Conservation (phyloP, 2,113 vertebrate species). For the Cnemophilus loriae region DNA sequence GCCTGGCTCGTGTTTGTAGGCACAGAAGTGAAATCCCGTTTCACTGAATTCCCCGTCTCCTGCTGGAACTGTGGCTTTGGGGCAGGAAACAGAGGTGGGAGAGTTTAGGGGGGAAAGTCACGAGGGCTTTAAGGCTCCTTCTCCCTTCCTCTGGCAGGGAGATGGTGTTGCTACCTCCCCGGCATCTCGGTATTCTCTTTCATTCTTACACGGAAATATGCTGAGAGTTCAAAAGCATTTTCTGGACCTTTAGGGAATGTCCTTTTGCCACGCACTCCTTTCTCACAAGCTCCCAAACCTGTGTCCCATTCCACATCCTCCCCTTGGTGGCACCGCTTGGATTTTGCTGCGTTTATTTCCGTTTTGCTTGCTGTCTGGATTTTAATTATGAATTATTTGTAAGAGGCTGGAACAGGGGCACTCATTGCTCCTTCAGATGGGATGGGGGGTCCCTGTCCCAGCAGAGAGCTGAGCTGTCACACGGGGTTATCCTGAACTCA, state of each 20-base stretch:
- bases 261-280: neutral
- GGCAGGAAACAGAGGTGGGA: neutral
- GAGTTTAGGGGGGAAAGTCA: neutral
- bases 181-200: neutral
- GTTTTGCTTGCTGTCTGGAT: neutral
- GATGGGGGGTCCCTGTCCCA: neutral
- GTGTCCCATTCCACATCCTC: accelerated
- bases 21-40: neutral
- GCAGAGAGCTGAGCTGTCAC: neutral
- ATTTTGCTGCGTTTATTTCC: neutral
- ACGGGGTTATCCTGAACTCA: neutral
- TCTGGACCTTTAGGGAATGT: neutral
- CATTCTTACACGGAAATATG: neutral
- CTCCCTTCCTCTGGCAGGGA: neutral
- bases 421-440: neutral
- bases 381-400: neutral
- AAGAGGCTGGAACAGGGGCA: neutral
- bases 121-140: neutral
- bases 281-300: neutral
- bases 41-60: neutral
- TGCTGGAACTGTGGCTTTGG: neutral
- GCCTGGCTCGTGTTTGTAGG: neutral
- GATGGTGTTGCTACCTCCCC: neutral
- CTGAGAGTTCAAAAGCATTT: neutral
- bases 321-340: neutral